Base-by-base conservation (phyloP, 2,888 invertebrate genomes). In the Pseudococcus jackbeardsleyi region DNA sequence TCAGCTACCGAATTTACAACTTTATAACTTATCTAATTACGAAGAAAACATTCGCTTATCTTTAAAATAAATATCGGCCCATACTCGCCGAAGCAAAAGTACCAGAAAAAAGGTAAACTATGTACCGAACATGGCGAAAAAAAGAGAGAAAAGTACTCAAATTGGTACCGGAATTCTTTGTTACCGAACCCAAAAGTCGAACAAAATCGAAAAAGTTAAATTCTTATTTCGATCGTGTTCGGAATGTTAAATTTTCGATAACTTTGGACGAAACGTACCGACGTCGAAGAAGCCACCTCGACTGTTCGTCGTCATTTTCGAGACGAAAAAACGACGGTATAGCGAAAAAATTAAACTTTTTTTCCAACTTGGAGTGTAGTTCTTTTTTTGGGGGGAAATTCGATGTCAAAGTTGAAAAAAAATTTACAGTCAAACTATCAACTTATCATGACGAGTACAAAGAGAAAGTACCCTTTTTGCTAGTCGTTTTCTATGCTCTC, bases 11-110 rank as follows among this genome's bases (percentile, higher is more conserved):
- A 79, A 79, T 79, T 79, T 79, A 79, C 79, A 79, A 79, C 79
- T 79, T 79, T 39, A 79, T 79, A 79, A 79, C 79, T 79, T 79
- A 79, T 79, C 79, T 79, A 79, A 79, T 79, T 79, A 79, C 79
- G 79, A 79, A 79, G 79, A 79, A 79, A 79, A 79, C 79, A 79
- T 79, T 79, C 39, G 79, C 79, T 79, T 79, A 79, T 79, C 79
- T 79, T 42, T 79, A 79, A 79, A 79, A 79, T 79, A 79, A 79
- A 79, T 79, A 79, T 79, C 79, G 79, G 33, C n/a, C n/a, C n/a
- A 17, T 72, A 15, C 22, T 2, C 8, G 22, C 9, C 0, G 64
- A 64, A 22, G 22, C 19, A 22, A 64, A 64, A 64, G 11, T 12
- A 72, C 19, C 22, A 72, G 11, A 72, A n/a, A 26, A 72, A 72